These are phyloP conservation scores for Lepidurus couesii DNA, from an alignment of 1,140 invertebrate genomes.

Conservation along the genomic window DNA sequence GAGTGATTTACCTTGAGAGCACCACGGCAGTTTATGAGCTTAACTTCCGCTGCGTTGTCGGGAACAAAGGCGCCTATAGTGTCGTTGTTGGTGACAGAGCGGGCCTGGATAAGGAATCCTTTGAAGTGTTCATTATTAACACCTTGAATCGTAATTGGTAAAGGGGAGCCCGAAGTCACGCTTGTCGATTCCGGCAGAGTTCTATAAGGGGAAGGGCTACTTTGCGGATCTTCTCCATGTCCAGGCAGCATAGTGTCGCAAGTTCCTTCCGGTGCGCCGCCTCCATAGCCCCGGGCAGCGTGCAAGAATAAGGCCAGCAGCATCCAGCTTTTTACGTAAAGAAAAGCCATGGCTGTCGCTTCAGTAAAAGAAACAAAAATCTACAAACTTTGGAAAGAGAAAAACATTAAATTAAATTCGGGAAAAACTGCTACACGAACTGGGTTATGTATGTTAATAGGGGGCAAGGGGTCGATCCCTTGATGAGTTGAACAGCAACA, in stretches of 20 bases:
- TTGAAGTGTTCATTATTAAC: neutral
- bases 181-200: neutral
- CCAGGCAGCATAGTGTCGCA: constrained; percentile 29
- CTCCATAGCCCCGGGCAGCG: constrained; percentile 27
- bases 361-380: neutral
- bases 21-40: neutral
- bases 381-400: neutral
- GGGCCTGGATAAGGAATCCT: constrained; percentile 16
- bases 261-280: constrained; percentile 26
- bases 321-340: neutral
- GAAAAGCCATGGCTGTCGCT: neutral
- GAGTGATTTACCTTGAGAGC: neutral
- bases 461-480: neutral
- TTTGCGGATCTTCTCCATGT: neutral
- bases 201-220: neutral
- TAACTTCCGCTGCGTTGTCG: constrained; percentile 11
- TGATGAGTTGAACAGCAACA: constrained; percentile 1
- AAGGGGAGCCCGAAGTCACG: constrained; percentile 25
- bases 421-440: neutral
- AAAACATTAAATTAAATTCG: neutral
- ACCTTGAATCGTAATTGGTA: neutral
- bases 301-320: neutral
- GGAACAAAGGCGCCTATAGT: neutral
- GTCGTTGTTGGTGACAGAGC: constrained; percentile 22
- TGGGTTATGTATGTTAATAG: constrained; percentile 11